Conservation (phyloP, 2,113 vertebrate genomes). For the Sciurus niger region DNA sequence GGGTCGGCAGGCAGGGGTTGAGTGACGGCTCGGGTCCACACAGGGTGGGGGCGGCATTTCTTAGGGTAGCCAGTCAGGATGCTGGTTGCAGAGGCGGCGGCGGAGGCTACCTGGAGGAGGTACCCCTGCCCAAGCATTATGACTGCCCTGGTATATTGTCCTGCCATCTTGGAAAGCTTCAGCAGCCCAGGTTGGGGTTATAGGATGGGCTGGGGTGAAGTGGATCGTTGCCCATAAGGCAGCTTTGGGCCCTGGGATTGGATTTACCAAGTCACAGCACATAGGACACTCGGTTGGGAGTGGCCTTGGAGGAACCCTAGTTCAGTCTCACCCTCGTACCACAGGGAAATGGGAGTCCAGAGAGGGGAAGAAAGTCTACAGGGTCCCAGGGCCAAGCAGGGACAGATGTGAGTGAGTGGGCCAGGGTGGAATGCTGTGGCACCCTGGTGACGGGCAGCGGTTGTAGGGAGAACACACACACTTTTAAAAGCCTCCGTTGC, state of each 20-base stretch:
- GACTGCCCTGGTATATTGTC: no score
- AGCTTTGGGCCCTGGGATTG: background rate
- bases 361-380: background rate
- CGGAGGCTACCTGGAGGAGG: rapidly evolving
- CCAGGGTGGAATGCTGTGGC: rapidly evolving
- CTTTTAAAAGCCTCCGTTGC: background rate
- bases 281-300: background rate
- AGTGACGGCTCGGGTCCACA: rapidly evolving
- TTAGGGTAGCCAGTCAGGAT: background rate
- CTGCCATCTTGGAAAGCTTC: background rate
- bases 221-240: rapidly evolving
- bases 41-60: background rate
- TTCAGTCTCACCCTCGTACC: background rate
- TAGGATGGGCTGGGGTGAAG: background rate
- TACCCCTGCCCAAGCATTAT: rapidly evolving
- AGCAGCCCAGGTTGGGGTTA: background rate
- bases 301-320: background rate
- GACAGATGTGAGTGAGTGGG: background rate
- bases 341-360: background rate
- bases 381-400: background rate
- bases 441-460: background rate
- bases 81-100: background rate
- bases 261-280: background rate
- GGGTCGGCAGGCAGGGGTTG: background rate
- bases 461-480: background rate